Percentiles rank a stretch among this genome's conserved stretches.
Evolutionary conservation across 2,888 invertebrate species (phyloP).

Genomic region (Pammene fasciana): DNA sequence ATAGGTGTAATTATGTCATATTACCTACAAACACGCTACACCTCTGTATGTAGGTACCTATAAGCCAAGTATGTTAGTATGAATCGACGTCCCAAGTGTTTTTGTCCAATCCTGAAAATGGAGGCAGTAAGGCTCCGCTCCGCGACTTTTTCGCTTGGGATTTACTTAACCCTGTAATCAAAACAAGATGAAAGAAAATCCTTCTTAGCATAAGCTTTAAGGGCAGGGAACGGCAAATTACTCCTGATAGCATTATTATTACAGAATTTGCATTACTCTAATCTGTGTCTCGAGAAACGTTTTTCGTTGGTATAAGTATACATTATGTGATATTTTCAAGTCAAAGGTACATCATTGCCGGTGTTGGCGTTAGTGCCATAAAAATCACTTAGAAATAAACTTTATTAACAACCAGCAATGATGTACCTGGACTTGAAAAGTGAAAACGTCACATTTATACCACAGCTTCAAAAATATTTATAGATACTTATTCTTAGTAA

Average conservation of each 20-base stretch:
- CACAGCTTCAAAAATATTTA: too few relatives aligned
- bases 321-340: neutral
- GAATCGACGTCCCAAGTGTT: slow-evolving; percentile 12
- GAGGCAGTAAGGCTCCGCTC: slow-evolving; percentile 16
- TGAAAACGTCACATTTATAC: too few relatives aligned
- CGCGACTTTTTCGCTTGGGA: slow-evolving; percentile 17
- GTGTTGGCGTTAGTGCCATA: too few relatives aligned
- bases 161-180: slow-evolving; percentile 58
- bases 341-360: too few relatives aligned
- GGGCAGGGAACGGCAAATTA: slow-evolving; percentile 52
- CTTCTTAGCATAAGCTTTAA: slow-evolving; percentile 66
- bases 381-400: too few relatives aligned
- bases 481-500: too few relatives aligned
- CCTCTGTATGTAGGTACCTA: neutral
- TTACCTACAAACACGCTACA: slow-evolving; percentile 12
- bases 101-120: slow-evolving; percentile 26
- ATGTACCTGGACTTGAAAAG: too few relatives aligned
- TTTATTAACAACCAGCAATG: too few relatives aligned
- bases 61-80: neutral
- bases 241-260: slow-evolving; percentile 53
- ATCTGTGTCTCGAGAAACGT: slow-evolving; percentile 48
- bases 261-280: slow-evolving; percentile 55
- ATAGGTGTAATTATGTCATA: slow-evolving; percentile 17
- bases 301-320: neutral
- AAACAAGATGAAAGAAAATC: slow-evolving; percentile 67